Conservation (phyloP, 2,113 vertebrate species). For the Tauraco erythrolophus region DNA sequence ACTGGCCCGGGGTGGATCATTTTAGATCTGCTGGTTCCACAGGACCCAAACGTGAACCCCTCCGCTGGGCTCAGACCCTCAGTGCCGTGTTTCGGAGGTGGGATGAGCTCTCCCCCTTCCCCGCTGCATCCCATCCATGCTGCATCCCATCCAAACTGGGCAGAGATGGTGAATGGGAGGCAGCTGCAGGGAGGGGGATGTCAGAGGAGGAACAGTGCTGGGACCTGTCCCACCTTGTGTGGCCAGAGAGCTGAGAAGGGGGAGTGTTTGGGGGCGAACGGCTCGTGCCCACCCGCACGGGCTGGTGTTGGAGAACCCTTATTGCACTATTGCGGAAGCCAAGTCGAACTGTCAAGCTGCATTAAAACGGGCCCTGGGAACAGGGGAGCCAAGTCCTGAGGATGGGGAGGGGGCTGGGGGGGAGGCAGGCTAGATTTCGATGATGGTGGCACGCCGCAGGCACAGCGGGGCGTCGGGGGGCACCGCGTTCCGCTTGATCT, state of each 20-base stretch:
- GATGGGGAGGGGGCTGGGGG: neutral
- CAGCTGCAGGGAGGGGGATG: neutral
- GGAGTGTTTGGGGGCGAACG: neutral
- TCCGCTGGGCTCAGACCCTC: neutral
- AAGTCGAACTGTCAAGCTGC: slow-evolving; percentile 59
- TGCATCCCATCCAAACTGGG: neutral
- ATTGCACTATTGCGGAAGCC: slow-evolving; percentile 54
- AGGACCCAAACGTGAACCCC: neutral
- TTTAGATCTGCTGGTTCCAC: neutral
- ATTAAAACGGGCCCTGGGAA: neutral
- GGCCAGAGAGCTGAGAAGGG: neutral
- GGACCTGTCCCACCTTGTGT: neutral
- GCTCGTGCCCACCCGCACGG: neutral
- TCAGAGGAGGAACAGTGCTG: neutral
- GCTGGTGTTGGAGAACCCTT: neutral
- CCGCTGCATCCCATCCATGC: neutral
- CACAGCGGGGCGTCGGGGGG: slow-evolving; percentile 86
- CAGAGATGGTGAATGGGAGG: neutral
- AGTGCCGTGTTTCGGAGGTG: fast-evolving
- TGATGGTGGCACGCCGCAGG: slow-evolving; percentile 85
- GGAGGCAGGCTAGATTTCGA: slow-evolving; percentile 80
- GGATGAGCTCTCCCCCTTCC: neutral
- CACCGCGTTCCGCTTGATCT: slow-evolving; percentile 81
- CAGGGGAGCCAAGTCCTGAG: neutral
- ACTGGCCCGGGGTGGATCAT: neutral